phyloP scores from a whole-genome alignment of 1,140 invertebrate species.

The Triops longicaudatus region DNA sequence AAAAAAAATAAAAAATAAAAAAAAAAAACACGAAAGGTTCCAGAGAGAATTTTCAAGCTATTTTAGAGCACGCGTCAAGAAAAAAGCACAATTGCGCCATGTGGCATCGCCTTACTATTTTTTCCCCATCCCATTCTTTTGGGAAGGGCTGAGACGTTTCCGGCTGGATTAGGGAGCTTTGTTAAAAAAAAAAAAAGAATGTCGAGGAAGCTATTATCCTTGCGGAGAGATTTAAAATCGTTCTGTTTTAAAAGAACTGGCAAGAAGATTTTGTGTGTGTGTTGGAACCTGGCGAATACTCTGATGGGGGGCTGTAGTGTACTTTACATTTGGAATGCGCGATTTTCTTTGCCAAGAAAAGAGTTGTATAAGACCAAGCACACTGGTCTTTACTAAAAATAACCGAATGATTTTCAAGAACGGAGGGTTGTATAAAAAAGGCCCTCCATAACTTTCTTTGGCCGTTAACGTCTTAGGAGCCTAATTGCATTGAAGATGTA shows the following conservation, averaged over 20 bases:
- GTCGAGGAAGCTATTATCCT: not conserved
- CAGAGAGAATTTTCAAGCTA: too few species aligned
- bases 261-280: not conserved
- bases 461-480: not conserved
- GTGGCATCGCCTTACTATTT: not conserved
- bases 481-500: not conserved
- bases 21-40: too few species aligned
- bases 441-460: not conserved
- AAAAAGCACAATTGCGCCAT: constrained; percentile 5
- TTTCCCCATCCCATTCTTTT: not conserved
- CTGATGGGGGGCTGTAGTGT: not conserved
- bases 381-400: not conserved
- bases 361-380: not conserved
- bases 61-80: not conserved
- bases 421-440: not conserved
- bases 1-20: too few species aligned
- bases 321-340: not conserved
- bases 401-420: not conserved
- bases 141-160: not conserved
- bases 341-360: not conserved
- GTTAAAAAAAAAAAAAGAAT: not conserved
- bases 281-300: not conserved
- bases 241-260: not conserved
- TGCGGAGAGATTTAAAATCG: not conserved
- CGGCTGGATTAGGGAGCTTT: not conserved